A percentile compares a stretch with the other conserved stretches of the same genome.
These are phyloP conservation scores for Collichthys lucidus DNA, from an alignment of 2,113 vertebrate genomes.

Conservation along the genomic window DNA sequence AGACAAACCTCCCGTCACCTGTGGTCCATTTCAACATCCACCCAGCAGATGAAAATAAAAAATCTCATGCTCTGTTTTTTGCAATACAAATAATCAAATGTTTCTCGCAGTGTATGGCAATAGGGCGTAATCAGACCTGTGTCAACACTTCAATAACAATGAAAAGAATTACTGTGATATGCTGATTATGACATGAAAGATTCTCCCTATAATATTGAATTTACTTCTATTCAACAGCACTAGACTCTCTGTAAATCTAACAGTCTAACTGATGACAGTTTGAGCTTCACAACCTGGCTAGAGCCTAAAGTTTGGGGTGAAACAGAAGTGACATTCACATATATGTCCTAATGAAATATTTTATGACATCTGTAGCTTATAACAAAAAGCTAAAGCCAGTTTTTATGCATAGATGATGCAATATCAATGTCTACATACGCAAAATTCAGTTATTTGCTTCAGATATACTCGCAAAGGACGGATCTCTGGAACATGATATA, in stretches of 20 bases:
- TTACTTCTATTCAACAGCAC: background rate
- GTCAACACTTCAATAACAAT: conserved; percentile 56
- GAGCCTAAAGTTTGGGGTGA: background rate
- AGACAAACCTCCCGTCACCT: conserved; percentile 68
- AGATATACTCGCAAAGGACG: background rate
- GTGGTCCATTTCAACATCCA: conserved; percentile 58
- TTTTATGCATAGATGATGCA: background rate
- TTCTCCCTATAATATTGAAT: conserved; percentile 8
- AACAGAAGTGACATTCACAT: background rate
- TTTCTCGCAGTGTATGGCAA: conserved; percentile 30
- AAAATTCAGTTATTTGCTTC: conserved; percentile 4
- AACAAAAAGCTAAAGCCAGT: background rate
- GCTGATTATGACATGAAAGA: conserved; percentile 1
- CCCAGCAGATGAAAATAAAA: conserved; percentile 47
- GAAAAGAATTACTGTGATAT: background rate
- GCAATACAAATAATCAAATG: conserved; percentile 64
- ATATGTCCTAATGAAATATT: background rate
- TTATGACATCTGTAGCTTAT: background rate
- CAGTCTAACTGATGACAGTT: background rate
- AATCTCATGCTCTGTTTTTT: conserved; percentile 64
- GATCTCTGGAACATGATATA: conserved; percentile 32
- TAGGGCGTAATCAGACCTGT: conserved; percentile 34
- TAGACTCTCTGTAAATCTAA: background rate
- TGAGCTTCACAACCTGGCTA: background rate
- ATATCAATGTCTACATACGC: background rate